Base-by-base conservation (phyloP, 2,888 invertebrate genomes). In the Gastrophysa polygoni region DNA sequence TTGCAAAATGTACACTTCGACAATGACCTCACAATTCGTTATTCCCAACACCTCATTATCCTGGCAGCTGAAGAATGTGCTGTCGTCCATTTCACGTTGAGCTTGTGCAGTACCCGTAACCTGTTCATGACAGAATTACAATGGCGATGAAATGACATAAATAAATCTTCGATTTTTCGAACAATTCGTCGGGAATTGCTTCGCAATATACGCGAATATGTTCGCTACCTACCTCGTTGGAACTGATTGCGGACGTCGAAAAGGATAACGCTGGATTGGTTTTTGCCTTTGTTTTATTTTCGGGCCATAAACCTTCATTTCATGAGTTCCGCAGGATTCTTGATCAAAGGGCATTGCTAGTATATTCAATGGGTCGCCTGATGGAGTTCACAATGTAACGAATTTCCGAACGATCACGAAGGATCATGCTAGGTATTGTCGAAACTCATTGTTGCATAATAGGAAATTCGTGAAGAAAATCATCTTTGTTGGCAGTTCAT, bases 131-230 rank as follows among this genome's bases (percentile, higher is more conserved):
- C 68, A 68, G 66, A 63, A 56, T 66, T 66, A 68, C 68, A 66
- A 68, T 68, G 63, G 66, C 63, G 59, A 63, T 62, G 59, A 63
- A 70, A 68, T 54, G 65, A 61, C 67, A 65, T 65, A 68, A 68
- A 70, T 70, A 68, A 66, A 68, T 68, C 67, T 62, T 67, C 62
- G 68, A 68, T 66, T 68, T 70, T 68, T 68, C 66, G 60, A 67
- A 59, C 67, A 58, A 59, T 68, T 61, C 65, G 38, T 44, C 28
- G 48, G 63, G 63, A 68, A 63, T 71, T 68, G 66, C 63, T 61
- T 63, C 63, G 65, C 70, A 68, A 72, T 69, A 65, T 69, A 61
- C 60, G 38, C n/a, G 38, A 38, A 11, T 38, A 38, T 38, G 38
- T 38, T 38, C 38, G 14, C 38, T 64, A 68, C 68, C 38, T 64